Conservation (phyloP, 2,888 invertebrate species). For the Griposia aprilina region DNA sequence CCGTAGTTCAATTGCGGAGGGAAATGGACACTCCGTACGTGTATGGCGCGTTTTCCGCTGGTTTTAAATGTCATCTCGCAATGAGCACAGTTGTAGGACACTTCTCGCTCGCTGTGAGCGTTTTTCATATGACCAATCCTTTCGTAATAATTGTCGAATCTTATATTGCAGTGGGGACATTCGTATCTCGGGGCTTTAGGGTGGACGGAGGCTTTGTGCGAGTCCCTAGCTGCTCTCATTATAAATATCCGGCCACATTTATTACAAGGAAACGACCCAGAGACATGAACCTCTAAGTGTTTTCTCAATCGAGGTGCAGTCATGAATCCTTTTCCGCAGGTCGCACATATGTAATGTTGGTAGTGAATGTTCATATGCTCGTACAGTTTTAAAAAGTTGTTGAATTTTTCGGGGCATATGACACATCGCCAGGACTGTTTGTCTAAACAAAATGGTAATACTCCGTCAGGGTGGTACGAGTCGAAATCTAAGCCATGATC, state of each 20-base stretch:
- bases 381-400: conserved; percentile 85
- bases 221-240: conserved; percentile 83
- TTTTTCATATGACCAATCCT: conserved; percentile 85
- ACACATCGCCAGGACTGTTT: conserved; percentile 85
- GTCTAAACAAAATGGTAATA: conserved; percentile 82
- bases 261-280: conserved; percentile 84
- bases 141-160: conserved; percentile 84
- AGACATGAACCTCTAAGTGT: conserved; percentile 84
- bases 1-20: conserved; percentile 78
- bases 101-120: conserved; percentile 82
- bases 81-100: conserved; percentile 81
- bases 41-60: conserved; percentile 82
- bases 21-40: conserved; percentile 81
- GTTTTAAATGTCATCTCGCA: conserved; percentile 84
- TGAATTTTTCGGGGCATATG: conserved; percentile 81
- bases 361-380: conserved; percentile 88
- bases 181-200: conserved; percentile 84
- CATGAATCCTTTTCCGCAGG: conserved; percentile 87
- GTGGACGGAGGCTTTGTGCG: conserved; percentile 83
- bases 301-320: conserved; percentile 84
- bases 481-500: conserved; percentile 81
- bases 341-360: conserved; percentile 86
- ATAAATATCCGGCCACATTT: conserved; percentile 82
- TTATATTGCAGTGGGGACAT: conserved; percentile 84
- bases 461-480: conserved; percentile 81